Evolutionary conservation across 2,888 invertebrate genomes (phyloP).

Genomic region (Thymelicus acteon): DNA sequence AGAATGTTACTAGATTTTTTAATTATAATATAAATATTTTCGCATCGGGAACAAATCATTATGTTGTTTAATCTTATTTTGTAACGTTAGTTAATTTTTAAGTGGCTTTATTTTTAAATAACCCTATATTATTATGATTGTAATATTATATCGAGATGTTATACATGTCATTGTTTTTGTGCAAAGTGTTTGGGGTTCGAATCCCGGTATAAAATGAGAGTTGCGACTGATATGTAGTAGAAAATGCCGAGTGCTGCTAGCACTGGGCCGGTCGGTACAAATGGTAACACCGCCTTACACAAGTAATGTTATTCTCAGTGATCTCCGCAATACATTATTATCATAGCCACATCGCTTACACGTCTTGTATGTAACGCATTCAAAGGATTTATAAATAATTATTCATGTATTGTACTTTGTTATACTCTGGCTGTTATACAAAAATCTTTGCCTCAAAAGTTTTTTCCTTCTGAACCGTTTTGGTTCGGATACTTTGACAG

Average conservation of each 20-base stretch:
- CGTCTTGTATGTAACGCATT: slow-evolving; percentile 29
- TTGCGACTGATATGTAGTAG: slow-evolving; percentile 82
- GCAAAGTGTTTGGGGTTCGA: slow-evolving; percentile 77
- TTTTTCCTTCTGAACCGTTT: slow-evolving; percentile 12
- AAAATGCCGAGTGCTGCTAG: slow-evolving; percentile 64
- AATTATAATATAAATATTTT: slow-evolving; percentile 73
- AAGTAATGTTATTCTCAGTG: slow-evolving; percentile 76
- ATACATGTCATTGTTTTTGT: slow-evolving; percentile 82
- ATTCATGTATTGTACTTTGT: slow-evolving; percentile 20
- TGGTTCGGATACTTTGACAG: slow-evolving; percentile 29
- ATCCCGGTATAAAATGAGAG: slow-evolving; percentile 75
- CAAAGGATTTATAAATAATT: slow-evolving; percentile 28
- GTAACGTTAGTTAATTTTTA: slow-evolving; percentile 84
- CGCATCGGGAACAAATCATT: slow-evolving; percentile 84
- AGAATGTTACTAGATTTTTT: slow-evolving; percentile 84
- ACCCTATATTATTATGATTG: slow-evolving; percentile 71
- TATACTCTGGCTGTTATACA: slow-evolving; percentile 28
- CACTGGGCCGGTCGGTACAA: slow-evolving; percentile 79
- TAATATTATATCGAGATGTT: slow-evolving; percentile 83
- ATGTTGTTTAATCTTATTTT: slow-evolving; percentile 85
- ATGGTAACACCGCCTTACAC: slow-evolving; percentile 83
- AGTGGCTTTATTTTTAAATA: slow-evolving; percentile 81
- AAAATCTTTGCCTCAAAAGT: slow-evolving; percentile 29
- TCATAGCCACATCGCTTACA: slow-evolving; percentile 33
- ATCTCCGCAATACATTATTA: slow-evolving; percentile 52